These are phyloP conservation scores for Crypturellus undulatus DNA, from an alignment of 2,113 vertebrate genomes.

Conservation along the genomic window DNA sequence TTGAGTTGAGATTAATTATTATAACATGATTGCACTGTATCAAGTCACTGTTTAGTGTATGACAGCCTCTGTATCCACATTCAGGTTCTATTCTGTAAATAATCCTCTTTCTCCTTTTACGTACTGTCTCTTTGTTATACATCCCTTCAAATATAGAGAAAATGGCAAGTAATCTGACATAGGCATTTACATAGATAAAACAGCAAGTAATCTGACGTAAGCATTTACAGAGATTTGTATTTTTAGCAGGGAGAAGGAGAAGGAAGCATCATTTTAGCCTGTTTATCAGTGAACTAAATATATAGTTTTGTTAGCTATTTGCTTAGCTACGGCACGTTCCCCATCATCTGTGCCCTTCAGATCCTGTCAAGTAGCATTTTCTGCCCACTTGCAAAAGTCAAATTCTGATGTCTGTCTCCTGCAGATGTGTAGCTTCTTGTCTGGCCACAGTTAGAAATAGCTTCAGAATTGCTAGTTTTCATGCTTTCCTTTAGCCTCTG, in stretches of 20 bases:
- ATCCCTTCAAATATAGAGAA: background rate
- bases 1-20: background rate
- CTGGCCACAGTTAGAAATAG: background rate
- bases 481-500: background rate
- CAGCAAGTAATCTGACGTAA: background rate
- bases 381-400: background rate
- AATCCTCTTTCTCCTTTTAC: background rate
- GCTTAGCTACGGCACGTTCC: background rate
- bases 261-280: background rate
- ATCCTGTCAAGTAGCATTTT: background rate
- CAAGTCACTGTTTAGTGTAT: background rate
- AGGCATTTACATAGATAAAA: background rate
- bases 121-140: background rate
- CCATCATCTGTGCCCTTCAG: background rate
- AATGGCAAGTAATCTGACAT: background rate
- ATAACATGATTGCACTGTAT: background rate
- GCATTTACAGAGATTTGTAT: background rate
- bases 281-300: background rate
- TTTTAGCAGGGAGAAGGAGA: background rate
- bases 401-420: background rate
- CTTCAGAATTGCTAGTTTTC: background rate
- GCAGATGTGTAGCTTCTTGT: background rate
- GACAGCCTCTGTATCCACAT: background rate
- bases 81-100: background rate
- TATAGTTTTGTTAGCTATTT: background rate